phyloP scores from a whole-genome alignment of 2,797 vertebrate genomes.

The Falco rusticolus region DNA sequence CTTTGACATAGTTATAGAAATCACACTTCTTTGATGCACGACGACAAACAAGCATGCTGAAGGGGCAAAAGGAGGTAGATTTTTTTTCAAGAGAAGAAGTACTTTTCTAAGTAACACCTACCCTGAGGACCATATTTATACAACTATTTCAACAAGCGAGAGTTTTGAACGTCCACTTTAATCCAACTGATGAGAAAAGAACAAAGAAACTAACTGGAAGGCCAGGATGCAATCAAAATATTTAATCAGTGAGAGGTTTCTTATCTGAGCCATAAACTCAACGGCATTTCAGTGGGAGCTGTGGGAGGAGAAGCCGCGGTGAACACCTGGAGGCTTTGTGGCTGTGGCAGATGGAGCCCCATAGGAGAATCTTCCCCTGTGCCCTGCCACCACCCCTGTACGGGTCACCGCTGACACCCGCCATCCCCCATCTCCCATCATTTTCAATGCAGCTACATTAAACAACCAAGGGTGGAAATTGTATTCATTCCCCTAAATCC shows the following conservation, averaged over 20 bases:
- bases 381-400: not conserved
- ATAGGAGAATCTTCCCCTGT: not conserved
- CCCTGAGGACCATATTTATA: not conserved
- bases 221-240: conserved; percentile 29
- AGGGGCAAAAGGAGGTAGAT: not conserved
- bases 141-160: conserved; percentile 25
- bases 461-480: not conserved
- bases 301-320: not conserved
- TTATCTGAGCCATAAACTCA: not conserved
- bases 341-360: not conserved
- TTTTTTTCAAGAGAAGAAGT: not conserved
- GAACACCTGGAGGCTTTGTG: not conserved
- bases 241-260: conserved; percentile 18
- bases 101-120: conserved; percentile 10
- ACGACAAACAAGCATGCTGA: not conserved
- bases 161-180: not conserved
- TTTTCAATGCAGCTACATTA: not conserved
- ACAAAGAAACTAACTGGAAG: conserved; percentile 54
- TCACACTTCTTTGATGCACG: not conserved
- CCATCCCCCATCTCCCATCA: accelerated
- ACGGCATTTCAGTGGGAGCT: not conserved
- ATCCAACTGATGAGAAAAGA: not conserved
- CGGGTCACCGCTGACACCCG: accelerated
- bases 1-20: not conserved
- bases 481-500: not conserved